Conservation (phyloP, 2,797 vertebrate species). For the Balearica regulorum region DNA sequence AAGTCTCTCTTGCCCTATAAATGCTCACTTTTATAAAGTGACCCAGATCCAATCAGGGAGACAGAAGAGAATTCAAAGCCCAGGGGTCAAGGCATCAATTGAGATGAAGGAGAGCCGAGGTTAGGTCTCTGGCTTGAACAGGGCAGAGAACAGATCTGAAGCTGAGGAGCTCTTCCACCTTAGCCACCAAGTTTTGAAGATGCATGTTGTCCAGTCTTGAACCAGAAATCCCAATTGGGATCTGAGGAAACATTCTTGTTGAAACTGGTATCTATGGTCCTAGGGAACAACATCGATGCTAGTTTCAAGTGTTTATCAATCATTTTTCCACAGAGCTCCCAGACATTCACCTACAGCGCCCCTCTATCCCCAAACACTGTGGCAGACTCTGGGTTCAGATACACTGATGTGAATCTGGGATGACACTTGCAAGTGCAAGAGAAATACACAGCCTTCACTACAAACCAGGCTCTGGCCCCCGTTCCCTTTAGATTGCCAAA, state of each 20-base stretch:
- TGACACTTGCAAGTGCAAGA: not conserved
- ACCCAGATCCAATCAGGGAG: not conserved
- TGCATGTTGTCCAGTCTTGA: not conserved
- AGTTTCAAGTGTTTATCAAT: not conserved
- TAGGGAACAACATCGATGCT: not conserved
- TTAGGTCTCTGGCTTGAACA: not conserved
- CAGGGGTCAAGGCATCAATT: not conserved
- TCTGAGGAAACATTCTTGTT: not conserved
- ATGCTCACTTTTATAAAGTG: not conserved
- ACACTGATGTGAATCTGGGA: not conserved
- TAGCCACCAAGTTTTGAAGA: not conserved
- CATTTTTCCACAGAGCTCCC: not conserved
- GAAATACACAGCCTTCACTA: not conserved
- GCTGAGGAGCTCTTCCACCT: not conserved
- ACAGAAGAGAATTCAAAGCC: not conserved
- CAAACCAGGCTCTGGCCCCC: not conserved
- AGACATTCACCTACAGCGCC: not conserved
- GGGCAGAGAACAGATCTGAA: not conserved
- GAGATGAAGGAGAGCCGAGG: not conserved
- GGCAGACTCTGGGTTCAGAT: not conserved
- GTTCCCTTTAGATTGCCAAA: not conserved
- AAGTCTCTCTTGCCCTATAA: not conserved
- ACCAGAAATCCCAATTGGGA: not conserved
- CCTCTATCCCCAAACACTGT: not conserved
- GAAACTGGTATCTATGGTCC: not conserved